Conservation (phyloP, 2,113 vertebrate species). For the Hippocampus guttulatus region DNA sequence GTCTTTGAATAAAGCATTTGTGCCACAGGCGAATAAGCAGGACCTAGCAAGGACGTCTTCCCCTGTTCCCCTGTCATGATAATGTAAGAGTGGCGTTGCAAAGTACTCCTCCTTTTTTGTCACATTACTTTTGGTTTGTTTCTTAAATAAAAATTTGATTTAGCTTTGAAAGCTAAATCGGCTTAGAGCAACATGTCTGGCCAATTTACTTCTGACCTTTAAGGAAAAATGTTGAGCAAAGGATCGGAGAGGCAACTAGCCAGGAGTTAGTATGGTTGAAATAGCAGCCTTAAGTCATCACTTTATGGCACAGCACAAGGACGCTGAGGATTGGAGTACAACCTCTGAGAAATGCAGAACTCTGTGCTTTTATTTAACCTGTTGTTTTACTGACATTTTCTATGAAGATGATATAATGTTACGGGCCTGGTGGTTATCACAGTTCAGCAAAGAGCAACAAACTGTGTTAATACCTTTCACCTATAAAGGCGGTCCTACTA, state of each 20-base stretch:
- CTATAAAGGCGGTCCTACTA: too few species aligned
- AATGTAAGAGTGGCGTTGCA: constrained; percentile 34
- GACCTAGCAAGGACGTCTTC: constrained; percentile 29
- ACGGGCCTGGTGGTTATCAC: constrained; percentile 7
- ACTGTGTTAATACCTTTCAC: not conserved
- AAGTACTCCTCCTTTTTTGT: constrained; percentile 48
- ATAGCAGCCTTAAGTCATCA: constrained; percentile 34
- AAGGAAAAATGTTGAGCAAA: constrained; percentile 22
- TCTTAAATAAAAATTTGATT: constrained; percentile 46
- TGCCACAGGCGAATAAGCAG: constrained; percentile 27
- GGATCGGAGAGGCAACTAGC: constrained; percentile 6
- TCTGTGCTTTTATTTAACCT: constrained; percentile 2
- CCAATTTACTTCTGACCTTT: constrained; percentile 60
- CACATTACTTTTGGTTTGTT: constrained; percentile 53
- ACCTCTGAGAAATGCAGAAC: constrained; percentile 7
- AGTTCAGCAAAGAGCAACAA: not conserved
- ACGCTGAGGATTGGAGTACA: constrained; percentile 31
- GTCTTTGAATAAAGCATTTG: constrained; percentile 20
- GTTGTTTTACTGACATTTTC: constrained; percentile 41
- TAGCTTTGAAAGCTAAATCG: constrained; percentile 38
- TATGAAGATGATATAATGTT: constrained; percentile 30
- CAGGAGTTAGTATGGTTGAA: constrained; percentile 36
- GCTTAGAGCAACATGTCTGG: constrained; percentile 30
- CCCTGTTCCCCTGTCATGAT: constrained; percentile 44
- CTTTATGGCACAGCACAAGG: constrained; percentile 27